Evolutionary conservation across 2,888 invertebrate species (phyloP).

Genomic region (Drosophila rellima): DNA sequence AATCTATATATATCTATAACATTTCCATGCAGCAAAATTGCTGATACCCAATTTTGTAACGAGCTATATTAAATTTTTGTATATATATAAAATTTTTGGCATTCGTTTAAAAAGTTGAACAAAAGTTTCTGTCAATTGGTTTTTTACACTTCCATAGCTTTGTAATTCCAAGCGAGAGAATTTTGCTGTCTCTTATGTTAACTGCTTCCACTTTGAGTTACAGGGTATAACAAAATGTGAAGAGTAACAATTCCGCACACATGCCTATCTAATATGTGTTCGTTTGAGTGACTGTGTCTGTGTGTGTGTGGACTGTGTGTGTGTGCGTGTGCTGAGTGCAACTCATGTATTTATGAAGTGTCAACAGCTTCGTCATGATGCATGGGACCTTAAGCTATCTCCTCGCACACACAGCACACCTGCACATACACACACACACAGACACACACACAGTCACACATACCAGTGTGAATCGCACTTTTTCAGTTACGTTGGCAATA

Average conservation of each 20-base stretch:
- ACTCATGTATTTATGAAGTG: slow-evolving; percentile 79
- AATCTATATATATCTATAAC: too few species aligned
- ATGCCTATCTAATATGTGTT: slow-evolving; percentile 10
- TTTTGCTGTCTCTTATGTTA: background rate
- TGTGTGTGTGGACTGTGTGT: slow-evolving; percentile 14
- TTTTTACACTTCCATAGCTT: too few species aligned
- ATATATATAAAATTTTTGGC: too few species aligned
- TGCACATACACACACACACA: slow-evolving; percentile 10
- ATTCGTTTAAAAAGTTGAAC: too few species aligned
- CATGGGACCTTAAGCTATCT: slow-evolving; percentile 72
- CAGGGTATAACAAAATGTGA: slow-evolving; percentile 52
- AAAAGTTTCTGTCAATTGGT: too few species aligned
- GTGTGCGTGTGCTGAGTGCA: slow-evolving; percentile 60
- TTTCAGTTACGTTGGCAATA: slow-evolving; percentile 22
- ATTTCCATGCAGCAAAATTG: too few species aligned
- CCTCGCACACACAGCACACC: slow-evolving; percentile 28
- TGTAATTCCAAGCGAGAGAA: too few species aligned
- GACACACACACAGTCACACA: slow-evolving; percentile 6
- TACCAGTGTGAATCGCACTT: slow-evolving; percentile 4
- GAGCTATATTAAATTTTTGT: too few species aligned
- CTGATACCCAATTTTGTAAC: too few species aligned
- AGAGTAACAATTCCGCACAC: slow-evolving; percentile 60
- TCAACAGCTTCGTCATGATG: slow-evolving; percentile 79
- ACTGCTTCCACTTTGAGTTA: background rate
- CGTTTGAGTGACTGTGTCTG: slow-evolving; percentile 10